These are phyloP conservation scores for Bujurquina vittata DNA, from an alignment of 2,113 vertebrate species.

Conservation along the genomic window DNA sequence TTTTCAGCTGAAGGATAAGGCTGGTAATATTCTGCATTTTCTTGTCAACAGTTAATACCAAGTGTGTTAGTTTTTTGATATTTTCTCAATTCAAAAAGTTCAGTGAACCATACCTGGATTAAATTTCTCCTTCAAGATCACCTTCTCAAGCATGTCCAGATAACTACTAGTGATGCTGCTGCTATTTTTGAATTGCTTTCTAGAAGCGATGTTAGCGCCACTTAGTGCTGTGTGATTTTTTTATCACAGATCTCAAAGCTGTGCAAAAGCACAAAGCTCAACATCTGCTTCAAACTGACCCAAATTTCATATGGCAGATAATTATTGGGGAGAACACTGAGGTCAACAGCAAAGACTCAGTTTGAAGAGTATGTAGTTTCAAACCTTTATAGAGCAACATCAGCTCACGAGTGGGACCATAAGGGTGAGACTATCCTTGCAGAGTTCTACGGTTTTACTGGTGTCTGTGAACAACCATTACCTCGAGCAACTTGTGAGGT, in stretches of 20 bases:
- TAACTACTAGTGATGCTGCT: neutral
- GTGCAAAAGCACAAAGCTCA: neutral
- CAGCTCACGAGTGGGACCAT: neutral
- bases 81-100: neutral
- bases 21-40: neutral
- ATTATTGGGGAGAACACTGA: too few relatives aligned
- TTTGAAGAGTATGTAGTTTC: neutral
- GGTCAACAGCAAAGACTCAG: too few relatives aligned
- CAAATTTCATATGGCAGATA: too few relatives aligned
- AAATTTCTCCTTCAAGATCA: neutral
- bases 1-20: neutral
- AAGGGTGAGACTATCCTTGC: neutral
- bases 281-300: neutral
- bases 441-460: neutral
- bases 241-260: neutral
- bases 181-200: neutral
- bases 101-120: neutral
- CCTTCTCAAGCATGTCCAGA: neutral
- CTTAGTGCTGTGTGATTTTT: neutral
- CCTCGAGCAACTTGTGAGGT: neutral
- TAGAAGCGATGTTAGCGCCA: neutral
- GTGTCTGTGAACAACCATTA: neutral
- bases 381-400: neutral
- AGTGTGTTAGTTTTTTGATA: neutral
- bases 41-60: slow-evolving; percentile 7